phyloP scores from a whole-genome alignment of 2,797 vertebrate genomes.

The Emys orbicularis region DNA sequence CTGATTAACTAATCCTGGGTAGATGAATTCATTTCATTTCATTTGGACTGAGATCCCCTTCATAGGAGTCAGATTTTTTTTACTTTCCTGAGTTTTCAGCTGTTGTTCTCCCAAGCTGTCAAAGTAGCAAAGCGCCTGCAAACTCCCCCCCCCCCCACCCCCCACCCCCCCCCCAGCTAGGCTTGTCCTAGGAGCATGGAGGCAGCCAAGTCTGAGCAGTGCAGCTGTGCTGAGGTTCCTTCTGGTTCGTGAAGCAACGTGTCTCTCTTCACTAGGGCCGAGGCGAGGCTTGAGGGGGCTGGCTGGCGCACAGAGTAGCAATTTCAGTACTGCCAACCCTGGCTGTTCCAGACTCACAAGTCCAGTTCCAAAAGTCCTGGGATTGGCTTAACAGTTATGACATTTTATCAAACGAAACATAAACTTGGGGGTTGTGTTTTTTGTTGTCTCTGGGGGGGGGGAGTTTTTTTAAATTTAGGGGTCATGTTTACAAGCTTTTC shows the following conservation, averaged over 20 bases:
- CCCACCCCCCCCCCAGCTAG: too few species aligned
- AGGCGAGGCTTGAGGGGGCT: background rate
- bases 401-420: background rate
- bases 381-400: constrained; percentile 6
- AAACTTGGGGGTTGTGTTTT: background rate
- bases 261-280: background rate
- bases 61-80: background rate
- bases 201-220: background rate
- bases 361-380: background rate
- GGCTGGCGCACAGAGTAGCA: background rate
- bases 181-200: background rate
- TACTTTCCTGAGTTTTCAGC: accelerated
- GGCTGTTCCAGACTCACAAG: constrained; percentile 8
- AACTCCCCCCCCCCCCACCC: background rate
- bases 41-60: constrained; percentile 4
- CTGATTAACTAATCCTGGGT: background rate
- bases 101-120: background rate
- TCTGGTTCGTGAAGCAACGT: background rate
- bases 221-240: background rate
- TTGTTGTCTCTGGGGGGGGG: accelerated
- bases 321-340: background rate
- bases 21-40: background rate
- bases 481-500: background rate
- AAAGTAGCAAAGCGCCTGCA: background rate
- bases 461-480: accelerated